A percentile compares a stretch with the other conserved stretches of the same genome.
phyloP scores from a whole-genome alignment of 2,113 vertebrate species.

The Psittacara wagleri region DNA sequence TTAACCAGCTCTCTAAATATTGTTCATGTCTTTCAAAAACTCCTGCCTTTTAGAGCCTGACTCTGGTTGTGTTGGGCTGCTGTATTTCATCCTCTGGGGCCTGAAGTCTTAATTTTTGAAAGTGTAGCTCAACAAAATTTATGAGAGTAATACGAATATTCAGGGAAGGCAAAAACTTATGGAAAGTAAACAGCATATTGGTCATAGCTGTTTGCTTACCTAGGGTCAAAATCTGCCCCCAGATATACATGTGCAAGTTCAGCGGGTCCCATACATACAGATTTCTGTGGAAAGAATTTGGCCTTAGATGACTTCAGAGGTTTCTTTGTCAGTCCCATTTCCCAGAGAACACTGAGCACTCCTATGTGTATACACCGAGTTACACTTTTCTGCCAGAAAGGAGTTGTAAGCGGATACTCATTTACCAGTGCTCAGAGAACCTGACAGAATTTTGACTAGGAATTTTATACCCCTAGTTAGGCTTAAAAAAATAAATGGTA shows the following conservation, averaged over 20 bases:
- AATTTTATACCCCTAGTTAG: slow-evolving; percentile 68
- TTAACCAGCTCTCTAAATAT: slow-evolving; percentile 83
- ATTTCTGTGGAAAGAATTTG: slow-evolving; percentile 65
- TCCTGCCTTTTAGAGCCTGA: slow-evolving; percentile 72
- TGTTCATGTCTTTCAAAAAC: slow-evolving; percentile 76
- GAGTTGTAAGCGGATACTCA: slow-evolving; percentile 43
- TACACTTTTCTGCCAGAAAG: neutral
- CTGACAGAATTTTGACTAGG: slow-evolving; percentile 52
- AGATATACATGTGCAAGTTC: slow-evolving; percentile 51
- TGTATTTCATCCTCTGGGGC: slow-evolving; percentile 78
- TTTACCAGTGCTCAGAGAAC: slow-evolving; percentile 51
- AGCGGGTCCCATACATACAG: slow-evolving; percentile 7
- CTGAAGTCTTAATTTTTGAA: slow-evolving; percentile 73
- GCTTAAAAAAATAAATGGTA: slow-evolving; percentile 58
- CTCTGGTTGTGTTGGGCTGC: slow-evolving; percentile 72
- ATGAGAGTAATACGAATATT: slow-evolving; percentile 75
- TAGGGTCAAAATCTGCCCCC: slow-evolving; percentile 70
- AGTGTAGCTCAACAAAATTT: slow-evolving; percentile 77
- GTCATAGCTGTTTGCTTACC: slow-evolving; percentile 61
- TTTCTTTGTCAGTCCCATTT: slow-evolving; percentile 58
- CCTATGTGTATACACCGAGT: neutral
- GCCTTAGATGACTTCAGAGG: slow-evolving; percentile 63
- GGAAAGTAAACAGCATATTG: slow-evolving; percentile 73
- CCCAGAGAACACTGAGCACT: slow-evolving; percentile 41
- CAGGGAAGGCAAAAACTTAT: slow-evolving; percentile 70